phyloP scores from a whole-genome alignment of 2,888 invertebrate species.

The Hirtodrosophila confusa region DNA sequence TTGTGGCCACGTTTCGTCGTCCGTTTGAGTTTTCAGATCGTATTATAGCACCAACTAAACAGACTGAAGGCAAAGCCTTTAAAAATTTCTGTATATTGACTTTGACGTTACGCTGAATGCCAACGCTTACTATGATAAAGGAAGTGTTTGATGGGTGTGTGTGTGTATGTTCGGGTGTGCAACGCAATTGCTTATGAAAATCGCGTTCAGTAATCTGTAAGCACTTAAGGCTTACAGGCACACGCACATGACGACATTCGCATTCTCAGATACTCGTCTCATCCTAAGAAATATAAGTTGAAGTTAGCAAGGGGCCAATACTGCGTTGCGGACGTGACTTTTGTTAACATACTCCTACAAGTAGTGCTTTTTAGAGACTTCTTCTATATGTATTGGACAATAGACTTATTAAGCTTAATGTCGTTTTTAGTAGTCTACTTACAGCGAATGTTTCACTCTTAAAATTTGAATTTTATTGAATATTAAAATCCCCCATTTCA shows the following conservation, averaged over 20 bases:
- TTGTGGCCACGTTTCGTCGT: conserved; percentile 63
- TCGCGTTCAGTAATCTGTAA: conserved; percentile 39
- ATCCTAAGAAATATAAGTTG: too few relatives aligned
- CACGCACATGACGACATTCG: not conserved
- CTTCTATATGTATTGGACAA: too few relatives aligned
- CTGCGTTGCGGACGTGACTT: too few relatives aligned
- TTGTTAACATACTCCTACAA: too few relatives aligned
- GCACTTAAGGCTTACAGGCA: conserved; percentile 39
- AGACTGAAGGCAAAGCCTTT: conserved; percentile 34
- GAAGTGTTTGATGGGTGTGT: conserved; percentile 14
- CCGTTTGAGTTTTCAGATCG: conserved; percentile 73
- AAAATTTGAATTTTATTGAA: too few relatives aligned
- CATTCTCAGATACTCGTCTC: too few relatives aligned
- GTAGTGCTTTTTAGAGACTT: too few relatives aligned
- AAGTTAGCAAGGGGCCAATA: too few relatives aligned
- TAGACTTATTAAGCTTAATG: too few relatives aligned
- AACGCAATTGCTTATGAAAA: conserved; percentile 40
- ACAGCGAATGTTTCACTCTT: too few relatives aligned
- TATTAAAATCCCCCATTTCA: too few relatives aligned
- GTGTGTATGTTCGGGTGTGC: not conserved
- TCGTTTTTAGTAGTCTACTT: too few relatives aligned
- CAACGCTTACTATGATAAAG: conserved; percentile 21
- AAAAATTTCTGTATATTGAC: conserved; percentile 61
- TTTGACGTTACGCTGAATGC: conserved; percentile 58
- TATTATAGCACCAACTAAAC: conserved; percentile 64